Conservation (phyloP, 2,113 vertebrate species). For the Prinia subflava region DNA sequence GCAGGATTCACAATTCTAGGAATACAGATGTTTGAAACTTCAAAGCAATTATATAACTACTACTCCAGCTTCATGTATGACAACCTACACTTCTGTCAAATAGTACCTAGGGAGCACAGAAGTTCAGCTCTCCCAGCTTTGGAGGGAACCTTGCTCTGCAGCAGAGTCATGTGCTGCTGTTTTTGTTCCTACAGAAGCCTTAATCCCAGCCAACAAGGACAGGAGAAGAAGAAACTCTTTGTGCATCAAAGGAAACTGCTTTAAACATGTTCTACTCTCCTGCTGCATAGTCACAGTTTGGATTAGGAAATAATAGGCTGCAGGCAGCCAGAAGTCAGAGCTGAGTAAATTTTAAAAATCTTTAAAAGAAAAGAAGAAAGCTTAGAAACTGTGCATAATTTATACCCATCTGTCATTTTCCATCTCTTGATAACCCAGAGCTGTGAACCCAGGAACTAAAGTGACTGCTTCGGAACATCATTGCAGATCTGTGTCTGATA, state of each 20-base stretch:
- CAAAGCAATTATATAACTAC: not conserved
- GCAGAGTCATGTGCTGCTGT: not conserved
- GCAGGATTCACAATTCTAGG: not conserved
- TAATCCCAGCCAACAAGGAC: not conserved
- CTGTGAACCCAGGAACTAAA: not conserved
- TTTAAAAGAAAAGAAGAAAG: conserved; percentile 29
- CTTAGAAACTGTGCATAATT: conserved; percentile 41
- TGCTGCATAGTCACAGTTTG: not conserved
- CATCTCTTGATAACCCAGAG: not conserved
- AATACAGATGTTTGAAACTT: not conserved
- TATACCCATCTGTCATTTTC: conserved; percentile 16
- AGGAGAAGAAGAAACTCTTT: not conserved
- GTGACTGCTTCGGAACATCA: not conserved
- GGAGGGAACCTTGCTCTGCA: not conserved
- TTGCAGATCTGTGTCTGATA: not conserved
- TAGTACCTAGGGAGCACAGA: not conserved
- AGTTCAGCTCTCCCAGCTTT: not conserved
- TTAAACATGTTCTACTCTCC: conserved; percentile 3
- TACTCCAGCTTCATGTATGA: not conserved
- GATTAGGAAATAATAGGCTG: conserved; percentile 49
- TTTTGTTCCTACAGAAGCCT: not conserved
- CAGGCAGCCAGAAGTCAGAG: conserved; percentile 15
- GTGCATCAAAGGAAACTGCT: conserved; percentile 18
- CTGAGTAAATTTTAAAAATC: conserved; percentile 32
- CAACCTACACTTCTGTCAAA: not conserved